phyloP scores from a whole-genome alignment of 1,140 invertebrate species.

The Elysia chlorotica region DNA sequence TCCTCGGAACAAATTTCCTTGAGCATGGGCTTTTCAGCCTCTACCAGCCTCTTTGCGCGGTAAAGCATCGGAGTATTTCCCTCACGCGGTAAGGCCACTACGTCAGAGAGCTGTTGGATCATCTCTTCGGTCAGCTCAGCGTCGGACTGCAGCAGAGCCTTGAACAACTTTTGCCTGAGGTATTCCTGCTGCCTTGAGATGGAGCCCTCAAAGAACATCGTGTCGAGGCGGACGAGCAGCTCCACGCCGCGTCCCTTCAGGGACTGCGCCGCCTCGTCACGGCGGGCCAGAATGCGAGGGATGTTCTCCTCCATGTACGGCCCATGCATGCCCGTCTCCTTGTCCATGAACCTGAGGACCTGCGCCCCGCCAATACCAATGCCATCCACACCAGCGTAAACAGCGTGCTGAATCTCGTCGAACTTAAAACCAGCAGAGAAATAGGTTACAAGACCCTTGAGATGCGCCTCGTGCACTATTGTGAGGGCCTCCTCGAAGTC shows the following conservation, averaged over 20 bases:
- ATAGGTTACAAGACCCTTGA: conserved; percentile 40
- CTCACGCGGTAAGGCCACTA: conserved; percentile 23
- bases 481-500: conserved; percentile 37
- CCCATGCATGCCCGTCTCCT: conserved; percentile 39
- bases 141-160: conserved; percentile 23
- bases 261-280: conserved; percentile 36
- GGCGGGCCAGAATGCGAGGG: conserved; percentile 28
- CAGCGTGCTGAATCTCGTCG: conserved; percentile 39
- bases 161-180: conserved; percentile 29
- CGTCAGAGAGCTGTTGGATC: conserved; percentile 7
- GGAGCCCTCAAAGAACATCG: conserved; percentile 42
- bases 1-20: conserved; percentile 25
- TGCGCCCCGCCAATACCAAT: conserved; percentile 42
- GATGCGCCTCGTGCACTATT: conserved; percentile 39
- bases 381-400: conserved; percentile 39
- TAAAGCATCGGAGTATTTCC: conserved; percentile 26
- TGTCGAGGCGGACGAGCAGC: conserved; percentile 36
- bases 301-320: conserved; percentile 47
- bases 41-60: conserved; percentile 27
- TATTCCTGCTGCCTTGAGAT: conserved; percentile 28
- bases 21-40: conserved; percentile 28
- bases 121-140: conserved; percentile 23
- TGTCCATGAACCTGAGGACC: conserved; percentile 38
- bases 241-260: conserved; percentile 32
- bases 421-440: conserved; percentile 45